These are phyloP conservation scores for Magallana ariakensis DNA, from an alignment of 1,140 invertebrate species.

Conservation along the genomic window DNA sequence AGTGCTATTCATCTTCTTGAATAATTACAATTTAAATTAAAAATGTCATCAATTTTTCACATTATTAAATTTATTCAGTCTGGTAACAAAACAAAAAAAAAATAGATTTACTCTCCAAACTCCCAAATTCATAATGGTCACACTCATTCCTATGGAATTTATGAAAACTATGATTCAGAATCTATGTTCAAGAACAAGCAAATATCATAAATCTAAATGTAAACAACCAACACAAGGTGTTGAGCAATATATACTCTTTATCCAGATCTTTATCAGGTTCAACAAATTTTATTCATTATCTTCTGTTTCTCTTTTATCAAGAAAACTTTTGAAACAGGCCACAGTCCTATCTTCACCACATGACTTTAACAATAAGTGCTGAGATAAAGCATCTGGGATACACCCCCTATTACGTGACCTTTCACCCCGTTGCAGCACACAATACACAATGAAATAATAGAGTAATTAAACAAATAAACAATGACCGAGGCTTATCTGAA, in stretches of 20 bases:
- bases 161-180: neutral
- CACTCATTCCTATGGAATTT: neutral
- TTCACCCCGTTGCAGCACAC: neutral
- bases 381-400: conserved; percentile 23
- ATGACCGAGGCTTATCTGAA: neutral
- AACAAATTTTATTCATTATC: neutral
- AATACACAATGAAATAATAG: neutral
- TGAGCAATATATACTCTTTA: neutral
- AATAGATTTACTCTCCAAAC: no score
- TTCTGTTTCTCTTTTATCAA: neutral
- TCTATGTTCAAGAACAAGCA: neutral
- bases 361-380: neutral
- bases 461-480: neutral
- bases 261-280: neutral
- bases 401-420: conserved; percentile 11
- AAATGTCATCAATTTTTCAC: no score
- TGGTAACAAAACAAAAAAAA: no score
- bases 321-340: neutral
- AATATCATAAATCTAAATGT: neutral
- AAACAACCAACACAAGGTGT: neutral
- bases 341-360: neutral
- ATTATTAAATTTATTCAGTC: no score
- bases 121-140: no score
- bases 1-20: no score
- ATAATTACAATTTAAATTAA: no score